These are phyloP conservation scores for Samia ricini DNA, from an alignment of 1,140 invertebrate genomes.

Conservation along the genomic window DNA sequence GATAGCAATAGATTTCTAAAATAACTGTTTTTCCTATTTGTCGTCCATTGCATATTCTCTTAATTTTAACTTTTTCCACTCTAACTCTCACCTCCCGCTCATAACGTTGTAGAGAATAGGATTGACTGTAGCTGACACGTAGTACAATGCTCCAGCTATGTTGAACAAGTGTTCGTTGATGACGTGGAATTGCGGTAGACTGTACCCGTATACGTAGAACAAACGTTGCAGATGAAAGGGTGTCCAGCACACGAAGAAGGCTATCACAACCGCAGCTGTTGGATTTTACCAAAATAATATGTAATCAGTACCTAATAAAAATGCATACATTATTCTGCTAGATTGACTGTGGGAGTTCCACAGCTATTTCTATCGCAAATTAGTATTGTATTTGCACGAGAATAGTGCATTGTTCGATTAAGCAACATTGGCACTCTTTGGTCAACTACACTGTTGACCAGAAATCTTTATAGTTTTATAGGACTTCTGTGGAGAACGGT, in stretches of 20 bases:
- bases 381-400: no score
- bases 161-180: slow-evolving; percentile 90
- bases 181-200: slow-evolving; percentile 80
- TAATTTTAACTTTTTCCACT: neutral
- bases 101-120: slow-evolving; percentile 95
- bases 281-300: slow-evolving; percentile 4
- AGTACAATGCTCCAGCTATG: slow-evolving; percentile 89
- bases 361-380: no score
- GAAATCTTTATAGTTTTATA: no score
- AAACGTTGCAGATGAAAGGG: slow-evolving; percentile 96
- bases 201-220: slow-evolving; percentile 84
- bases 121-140: slow-evolving; percentile 91
- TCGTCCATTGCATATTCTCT: no score
- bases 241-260: slow-evolving; percentile 97
- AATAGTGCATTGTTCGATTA: no score
- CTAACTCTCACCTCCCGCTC: slow-evolving; percentile 79
- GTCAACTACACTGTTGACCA: no score
- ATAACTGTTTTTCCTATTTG: no score
- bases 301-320: neutral
- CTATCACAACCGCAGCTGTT: slow-evolving; percentile 94
- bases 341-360: no score
- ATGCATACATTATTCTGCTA: no score
- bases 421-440: no score
- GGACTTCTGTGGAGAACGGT: no score
- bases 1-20: no score